Conservation (phyloP, 2,888 invertebrate genomes). For the Diaprepes abbreviatus region DNA sequence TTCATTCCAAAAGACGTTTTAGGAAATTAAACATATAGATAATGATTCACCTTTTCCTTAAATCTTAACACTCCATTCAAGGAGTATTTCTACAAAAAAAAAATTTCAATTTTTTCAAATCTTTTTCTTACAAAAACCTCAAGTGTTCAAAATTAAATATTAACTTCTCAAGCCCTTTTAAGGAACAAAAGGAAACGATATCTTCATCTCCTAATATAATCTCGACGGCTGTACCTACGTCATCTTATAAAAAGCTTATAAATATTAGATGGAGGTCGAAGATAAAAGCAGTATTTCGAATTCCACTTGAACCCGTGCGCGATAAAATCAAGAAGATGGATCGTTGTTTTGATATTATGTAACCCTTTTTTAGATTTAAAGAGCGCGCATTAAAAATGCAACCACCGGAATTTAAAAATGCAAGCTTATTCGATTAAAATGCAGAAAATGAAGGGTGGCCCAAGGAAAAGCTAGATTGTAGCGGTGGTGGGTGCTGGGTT, state of each 20-base stretch:
- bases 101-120: too few species aligned
- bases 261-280: constrained; percentile 27
- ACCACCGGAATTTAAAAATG: neutral
- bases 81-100: too few species aligned
- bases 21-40: too few species aligned
- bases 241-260: constrained; percentile 27
- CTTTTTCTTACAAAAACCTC: neutral
- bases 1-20: too few species aligned
- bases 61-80: too few species aligned
- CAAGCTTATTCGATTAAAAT: neutral
- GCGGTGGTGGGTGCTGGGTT: too few species aligned
- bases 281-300: constrained; percentile 25
- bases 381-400: too few species aligned
- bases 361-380: constrained; percentile 20
- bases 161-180: constrained; percentile 8
- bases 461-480: too few species aligned
- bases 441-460: too few species aligned
- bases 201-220: constrained; percentile 6
- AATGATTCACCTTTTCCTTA: too few species aligned
- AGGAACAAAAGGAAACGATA: constrained; percentile 10
- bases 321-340: constrained; percentile 16
- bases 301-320: constrained; percentile 3
- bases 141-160: neutral
- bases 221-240: constrained; percentile 17
- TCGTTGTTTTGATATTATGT: constrained; percentile 15